Conservation (phyloP, 2,888 invertebrate species). For the Drepanosiphum platanoidis region DNA sequence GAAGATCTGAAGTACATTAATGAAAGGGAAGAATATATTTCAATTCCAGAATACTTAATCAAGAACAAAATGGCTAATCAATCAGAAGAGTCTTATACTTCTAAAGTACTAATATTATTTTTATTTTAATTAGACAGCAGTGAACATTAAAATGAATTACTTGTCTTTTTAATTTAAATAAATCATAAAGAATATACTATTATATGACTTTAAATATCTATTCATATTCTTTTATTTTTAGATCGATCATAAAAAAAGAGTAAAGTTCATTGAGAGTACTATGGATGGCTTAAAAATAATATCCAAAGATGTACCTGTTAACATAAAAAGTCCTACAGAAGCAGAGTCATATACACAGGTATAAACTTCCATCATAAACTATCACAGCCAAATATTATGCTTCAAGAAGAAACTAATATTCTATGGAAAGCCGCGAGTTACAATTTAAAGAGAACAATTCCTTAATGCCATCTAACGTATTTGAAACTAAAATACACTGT, state of each 20-base stretch:
- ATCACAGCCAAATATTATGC: no score
- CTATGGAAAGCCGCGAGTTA: no score
- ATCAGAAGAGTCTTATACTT: slow-evolving; percentile 81
- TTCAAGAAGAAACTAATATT: no score
- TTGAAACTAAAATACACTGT: no score
- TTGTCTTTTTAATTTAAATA: no score
- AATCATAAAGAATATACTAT: no score
- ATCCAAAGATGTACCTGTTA: background rate
- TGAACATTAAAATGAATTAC: no score
- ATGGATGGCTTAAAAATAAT: background rate
- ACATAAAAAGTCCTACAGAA: slow-evolving; percentile 34
- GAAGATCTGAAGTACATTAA: slow-evolving; percentile 69
- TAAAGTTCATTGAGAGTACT: background rate
- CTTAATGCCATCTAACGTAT: no score
- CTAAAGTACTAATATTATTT: slow-evolving; percentile 71
- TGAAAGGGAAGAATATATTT: slow-evolving; percentile 64
- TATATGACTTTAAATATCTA: background rate
- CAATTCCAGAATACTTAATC: slow-evolving; percentile 76
- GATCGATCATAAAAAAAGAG: slow-evolving; percentile 40
- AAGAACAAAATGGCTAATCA: slow-evolving; percentile 73
- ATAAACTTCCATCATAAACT: no score
- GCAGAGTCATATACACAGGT: slow-evolving; percentile 23
- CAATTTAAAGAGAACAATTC: no score
- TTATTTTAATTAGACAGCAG: background rate
- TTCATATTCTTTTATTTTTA: slow-evolving; percentile 17